These are phyloP conservation scores for Nematolebias whitei DNA, from an alignment of 2,113 vertebrate species.

Conservation along the genomic window DNA sequence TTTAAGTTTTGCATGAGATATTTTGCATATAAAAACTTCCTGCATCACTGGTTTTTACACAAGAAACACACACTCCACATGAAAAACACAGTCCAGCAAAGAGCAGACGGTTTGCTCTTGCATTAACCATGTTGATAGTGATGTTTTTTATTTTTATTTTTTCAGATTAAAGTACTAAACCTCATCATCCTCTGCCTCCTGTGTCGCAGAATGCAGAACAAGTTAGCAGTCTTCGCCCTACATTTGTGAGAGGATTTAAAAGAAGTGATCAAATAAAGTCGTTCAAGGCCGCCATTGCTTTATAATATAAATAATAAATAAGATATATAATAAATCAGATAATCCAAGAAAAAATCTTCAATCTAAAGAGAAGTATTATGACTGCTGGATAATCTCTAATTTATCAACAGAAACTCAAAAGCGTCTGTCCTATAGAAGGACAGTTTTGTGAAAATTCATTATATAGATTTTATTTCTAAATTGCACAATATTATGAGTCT, in stretches of 20 bases:
- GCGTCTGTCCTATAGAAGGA: background rate
- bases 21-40: too few relatives aligned
- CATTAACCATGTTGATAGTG: slow-evolving; percentile 28
- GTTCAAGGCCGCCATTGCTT: slow-evolving; percentile 18
- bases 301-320: too few relatives aligned
- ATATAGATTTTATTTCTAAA: slow-evolving; percentile 33
- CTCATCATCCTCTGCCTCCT: slow-evolving; percentile 46
- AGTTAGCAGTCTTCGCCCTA: slow-evolving; percentile 51
- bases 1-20: too few relatives aligned
- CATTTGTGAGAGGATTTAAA: slow-evolving; percentile 58
- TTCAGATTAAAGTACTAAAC: slow-evolving; percentile 53
- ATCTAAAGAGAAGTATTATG: background rate
- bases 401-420: background rate
- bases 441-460: slow-evolving; percentile 16
- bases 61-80: background rate
- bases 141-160: slow-evolving; percentile 6
- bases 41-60: too few relatives aligned
- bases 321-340: slow-evolving; percentile 14
- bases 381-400: background rate
- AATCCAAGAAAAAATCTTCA: slow-evolving; percentile 8
- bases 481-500: slow-evolving; percentile 28
- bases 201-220: slow-evolving; percentile 24
- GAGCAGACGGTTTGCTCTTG: slow-evolving; percentile 10
- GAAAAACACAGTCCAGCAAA: slow-evolving; percentile 25
- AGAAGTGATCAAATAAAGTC: slow-evolving; percentile 20